A percentile compares a stretch with the other conserved stretches of the same genome.
Evolutionary conservation across 2,113 vertebrate genomes (phyloP).

Genomic region (Hepsetus odoe): DNA sequence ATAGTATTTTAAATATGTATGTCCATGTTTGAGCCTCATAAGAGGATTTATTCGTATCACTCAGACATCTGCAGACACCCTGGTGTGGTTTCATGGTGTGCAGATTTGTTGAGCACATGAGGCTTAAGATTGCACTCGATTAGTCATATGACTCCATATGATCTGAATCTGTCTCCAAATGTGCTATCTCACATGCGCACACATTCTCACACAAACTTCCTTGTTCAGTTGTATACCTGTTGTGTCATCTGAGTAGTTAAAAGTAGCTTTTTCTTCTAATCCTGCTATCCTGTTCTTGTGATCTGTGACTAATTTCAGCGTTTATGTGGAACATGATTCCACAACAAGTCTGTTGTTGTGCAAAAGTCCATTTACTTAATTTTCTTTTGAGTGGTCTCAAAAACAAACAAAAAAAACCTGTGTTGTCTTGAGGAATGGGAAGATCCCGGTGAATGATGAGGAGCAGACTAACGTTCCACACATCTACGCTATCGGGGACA

Average conservation of each 20-base stretch:
- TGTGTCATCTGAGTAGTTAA: not conserved
- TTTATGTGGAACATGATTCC: too few species aligned
- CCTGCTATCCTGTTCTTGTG: not conserved
- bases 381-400: not conserved
- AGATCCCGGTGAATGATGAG: constrained; percentile 87
- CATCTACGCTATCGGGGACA: constrained; percentile 91
- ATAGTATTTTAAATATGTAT: too few species aligned
- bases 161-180: not conserved
- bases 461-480: constrained; percentile 92
- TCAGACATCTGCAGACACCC: not conserved
- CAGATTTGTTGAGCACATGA: constrained; percentile 16
- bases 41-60: not conserved
- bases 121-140: not conserved
- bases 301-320: not conserved
- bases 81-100: not conserved
- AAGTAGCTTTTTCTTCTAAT: not conserved
- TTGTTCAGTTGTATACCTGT: too few species aligned
- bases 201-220: too few species aligned
- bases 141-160: constrained; percentile 58
- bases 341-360: too few species aligned
- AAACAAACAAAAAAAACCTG: not conserved
- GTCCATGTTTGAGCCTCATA: not conserved
- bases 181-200: too few species aligned
- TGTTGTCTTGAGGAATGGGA: constrained; percentile 81
- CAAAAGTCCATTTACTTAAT: not conserved